phyloP scores from a whole-genome alignment of 1,140 invertebrate species.

The Drosophila gunungcola region DNA sequence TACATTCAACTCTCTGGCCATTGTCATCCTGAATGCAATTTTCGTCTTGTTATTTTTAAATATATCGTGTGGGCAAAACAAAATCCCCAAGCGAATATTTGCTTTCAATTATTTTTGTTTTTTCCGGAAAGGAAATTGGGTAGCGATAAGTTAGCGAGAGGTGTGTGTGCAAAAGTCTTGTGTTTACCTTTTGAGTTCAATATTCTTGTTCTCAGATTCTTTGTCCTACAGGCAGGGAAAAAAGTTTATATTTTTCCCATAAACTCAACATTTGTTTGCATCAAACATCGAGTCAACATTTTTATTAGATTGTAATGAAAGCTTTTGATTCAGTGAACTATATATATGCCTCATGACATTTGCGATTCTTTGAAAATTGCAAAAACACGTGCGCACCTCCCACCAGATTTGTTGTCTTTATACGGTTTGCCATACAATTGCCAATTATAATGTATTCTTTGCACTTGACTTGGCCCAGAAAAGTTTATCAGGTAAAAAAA shows the following conservation, averaged over 20 bases:
- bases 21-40: slow-evolving; percentile 7
- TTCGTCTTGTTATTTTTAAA: slow-evolving; percentile 14
- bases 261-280: slow-evolving; percentile 13
- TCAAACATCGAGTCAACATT: not conserved
- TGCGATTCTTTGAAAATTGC: slow-evolving; percentile 14
- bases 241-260: not conserved
- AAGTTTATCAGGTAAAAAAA: slow-evolving; percentile 13
- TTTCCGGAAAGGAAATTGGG: slow-evolving; percentile 22
- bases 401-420: slow-evolving; percentile 5
- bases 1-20: slow-evolving; percentile 27
- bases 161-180: not conserved
- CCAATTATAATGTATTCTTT: slow-evolving; percentile 41
- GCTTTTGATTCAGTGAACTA: slow-evolving; percentile 8
- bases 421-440: slow-evolving; percentile 9
- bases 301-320: slow-evolving; percentile 12
- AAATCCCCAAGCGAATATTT: slow-evolving; percentile 47
- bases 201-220: slow-evolving; percentile 6
- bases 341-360: slow-evolving; percentile 20
- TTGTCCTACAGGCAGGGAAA: not conserved
- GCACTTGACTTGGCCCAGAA: slow-evolving; percentile 16
- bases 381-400: slow-evolving; percentile 19
- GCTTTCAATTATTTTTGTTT: slow-evolving; percentile 57
- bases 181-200: slow-evolving; percentile 33
- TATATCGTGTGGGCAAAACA: slow-evolving; percentile 11
- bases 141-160: slow-evolving; percentile 20